Conservation (phyloP, 2,113 vertebrate species). For the Pterocles gutturalis region DNA sequence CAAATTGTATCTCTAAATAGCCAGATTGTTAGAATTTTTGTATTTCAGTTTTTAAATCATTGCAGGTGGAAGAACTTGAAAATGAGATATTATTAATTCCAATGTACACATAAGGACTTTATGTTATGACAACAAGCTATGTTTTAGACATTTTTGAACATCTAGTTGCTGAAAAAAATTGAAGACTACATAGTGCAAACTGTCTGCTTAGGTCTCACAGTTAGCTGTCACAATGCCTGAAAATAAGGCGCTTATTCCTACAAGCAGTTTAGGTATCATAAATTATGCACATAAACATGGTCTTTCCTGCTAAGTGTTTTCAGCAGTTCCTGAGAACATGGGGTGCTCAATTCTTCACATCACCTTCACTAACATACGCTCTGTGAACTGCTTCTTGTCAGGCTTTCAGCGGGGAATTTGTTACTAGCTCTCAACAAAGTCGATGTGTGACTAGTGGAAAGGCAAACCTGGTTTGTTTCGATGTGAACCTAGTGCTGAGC, state of each 20-base stretch:
- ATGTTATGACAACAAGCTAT: not conserved
- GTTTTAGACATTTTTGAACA: not conserved
- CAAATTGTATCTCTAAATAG: not conserved
- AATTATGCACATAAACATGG: not conserved
- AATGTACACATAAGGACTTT: fast-evolving
- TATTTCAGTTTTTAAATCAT: not conserved
- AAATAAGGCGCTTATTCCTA: not conserved
- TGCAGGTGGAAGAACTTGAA: not conserved
- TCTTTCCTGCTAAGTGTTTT: not conserved
- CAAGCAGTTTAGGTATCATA: not conserved
- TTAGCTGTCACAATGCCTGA: not conserved
- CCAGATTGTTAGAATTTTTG: not conserved
- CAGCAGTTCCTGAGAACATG: not conserved
- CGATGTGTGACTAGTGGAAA: not conserved
- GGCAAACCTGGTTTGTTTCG: not conserved
- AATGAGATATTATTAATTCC: not conserved
- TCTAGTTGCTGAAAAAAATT: not conserved
- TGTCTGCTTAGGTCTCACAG: not conserved
- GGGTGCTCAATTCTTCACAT: not conserved
- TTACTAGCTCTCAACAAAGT: not conserved
- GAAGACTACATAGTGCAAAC: not conserved
- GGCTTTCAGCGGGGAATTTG: not conserved
- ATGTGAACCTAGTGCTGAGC: not conserved
- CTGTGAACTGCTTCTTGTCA: not conserved
- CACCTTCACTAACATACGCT: not conserved